Evolutionary conservation across 2,113 vertebrate species (phyloP).

Genomic region (Corythaeola cristata): DNA sequence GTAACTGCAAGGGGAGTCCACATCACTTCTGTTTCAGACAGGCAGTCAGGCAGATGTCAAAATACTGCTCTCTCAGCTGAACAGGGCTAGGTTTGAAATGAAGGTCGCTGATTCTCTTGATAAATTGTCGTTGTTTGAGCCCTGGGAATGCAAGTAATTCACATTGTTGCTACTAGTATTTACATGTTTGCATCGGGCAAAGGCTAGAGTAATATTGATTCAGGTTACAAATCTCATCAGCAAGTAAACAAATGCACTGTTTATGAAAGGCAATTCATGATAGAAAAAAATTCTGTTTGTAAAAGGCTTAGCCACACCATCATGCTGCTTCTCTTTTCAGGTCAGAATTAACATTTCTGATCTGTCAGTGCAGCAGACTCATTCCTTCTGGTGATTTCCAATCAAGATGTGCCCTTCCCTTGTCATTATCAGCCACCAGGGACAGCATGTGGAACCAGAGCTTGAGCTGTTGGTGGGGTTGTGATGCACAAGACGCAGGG

Average conservation of each 20-base stretch:
- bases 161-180: not conserved
- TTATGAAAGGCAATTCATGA: not conserved
- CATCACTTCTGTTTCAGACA: not conserved
- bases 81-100: not conserved
- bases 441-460: not conserved
- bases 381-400: not conserved
- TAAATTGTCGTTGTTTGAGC: not conserved
- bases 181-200: not conserved
- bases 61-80: not conserved
- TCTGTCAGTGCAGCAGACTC: not conserved
- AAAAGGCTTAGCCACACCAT: not conserved
- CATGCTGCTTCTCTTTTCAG: not conserved
- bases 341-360: not conserved
- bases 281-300: not conserved
- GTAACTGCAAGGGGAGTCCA: not conserved
- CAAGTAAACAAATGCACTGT: not conserved
- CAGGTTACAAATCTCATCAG: conserved; percentile 28
- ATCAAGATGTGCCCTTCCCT: not conserved
- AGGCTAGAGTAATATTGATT: not conserved
- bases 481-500: not conserved
- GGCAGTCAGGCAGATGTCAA: not conserved
- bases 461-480: not conserved
- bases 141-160: not conserved
- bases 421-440: not conserved
- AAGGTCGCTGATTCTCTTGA: not conserved